phyloP scores from a whole-genome alignment of 2,113 vertebrate species.

The Plecotus auritus region DNA sequence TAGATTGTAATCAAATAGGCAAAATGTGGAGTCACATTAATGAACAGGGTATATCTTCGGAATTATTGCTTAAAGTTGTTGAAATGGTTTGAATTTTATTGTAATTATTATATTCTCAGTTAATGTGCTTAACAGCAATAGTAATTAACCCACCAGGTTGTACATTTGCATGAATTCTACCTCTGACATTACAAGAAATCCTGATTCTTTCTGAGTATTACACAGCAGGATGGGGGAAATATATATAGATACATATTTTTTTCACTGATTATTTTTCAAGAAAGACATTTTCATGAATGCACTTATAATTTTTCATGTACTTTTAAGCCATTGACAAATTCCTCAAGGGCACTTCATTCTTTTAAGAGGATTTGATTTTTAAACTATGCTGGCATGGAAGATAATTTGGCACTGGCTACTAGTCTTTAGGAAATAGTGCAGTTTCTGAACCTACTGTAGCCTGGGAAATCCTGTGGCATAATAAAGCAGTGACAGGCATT shows the following conservation, averaged over 20 bases:
- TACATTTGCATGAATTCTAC: constrained; percentile 71
- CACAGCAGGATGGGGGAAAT: background rate
- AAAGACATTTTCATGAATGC: background rate
- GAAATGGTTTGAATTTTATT: constrained; percentile 71
- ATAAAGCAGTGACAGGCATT: constrained; percentile 86
- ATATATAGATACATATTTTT: background rate
- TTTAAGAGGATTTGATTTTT: constrained; percentile 60
- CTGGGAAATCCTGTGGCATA: constrained; percentile 72
- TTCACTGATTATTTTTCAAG: constrained; percentile 37
- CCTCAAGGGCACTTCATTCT: constrained; percentile 25
- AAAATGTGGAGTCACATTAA: constrained; percentile 76
- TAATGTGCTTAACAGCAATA: constrained; percentile 75
- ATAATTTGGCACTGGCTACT: constrained; percentile 51
- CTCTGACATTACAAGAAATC: constrained; percentile 55
- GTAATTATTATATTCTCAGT: constrained; percentile 74
- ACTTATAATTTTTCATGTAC: background rate
- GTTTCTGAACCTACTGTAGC: constrained; percentile 70
- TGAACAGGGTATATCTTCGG: constrained; percentile 68
- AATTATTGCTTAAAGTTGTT: constrained; percentile 72
- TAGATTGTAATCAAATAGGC: constrained; percentile 73
- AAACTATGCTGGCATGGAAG: constrained; percentile 64
- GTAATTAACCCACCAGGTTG: constrained; percentile 74
- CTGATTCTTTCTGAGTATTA: constrained; percentile 58
- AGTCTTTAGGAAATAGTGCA: constrained; percentile 52
- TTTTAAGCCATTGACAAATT: constrained; percentile 39